Evolutionary conservation across 2,888 invertebrate genomes (phyloP).

Genomic region (Eristalis intricaria): DNA sequence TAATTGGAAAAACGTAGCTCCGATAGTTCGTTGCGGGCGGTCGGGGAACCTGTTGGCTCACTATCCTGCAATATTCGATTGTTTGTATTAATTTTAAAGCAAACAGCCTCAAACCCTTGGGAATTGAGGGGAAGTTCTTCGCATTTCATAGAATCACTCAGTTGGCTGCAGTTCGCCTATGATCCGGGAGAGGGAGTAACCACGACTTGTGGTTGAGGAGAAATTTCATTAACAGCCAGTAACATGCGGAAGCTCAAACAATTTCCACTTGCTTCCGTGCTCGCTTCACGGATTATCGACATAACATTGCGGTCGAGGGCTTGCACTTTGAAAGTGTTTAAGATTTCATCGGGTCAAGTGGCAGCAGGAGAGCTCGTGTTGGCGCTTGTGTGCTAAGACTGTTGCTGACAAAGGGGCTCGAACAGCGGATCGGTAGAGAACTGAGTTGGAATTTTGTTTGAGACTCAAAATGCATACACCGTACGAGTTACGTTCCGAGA

Average conservation of each 20-base stretch:
- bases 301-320: slow-evolving; percentile 26
- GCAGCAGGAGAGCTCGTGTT: neutral
- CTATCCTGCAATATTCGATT: neutral
- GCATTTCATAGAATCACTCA: slow-evolving; percentile 44
- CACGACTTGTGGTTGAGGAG: slow-evolving; percentile 14
- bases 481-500: no score
- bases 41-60: neutral
- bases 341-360: neutral
- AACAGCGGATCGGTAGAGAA: neutral
- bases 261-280: slow-evolving; percentile 35
- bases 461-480: no score
- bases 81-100: slow-evolving; percentile 36
- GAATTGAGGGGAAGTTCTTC: slow-evolving; percentile 8
- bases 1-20: slow-evolving; percentile 28
- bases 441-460: neutral
- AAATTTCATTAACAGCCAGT: slow-evolving; percentile 42
- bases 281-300: slow-evolving; percentile 41
- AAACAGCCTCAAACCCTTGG: slow-evolving; percentile 22
- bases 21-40: neutral
- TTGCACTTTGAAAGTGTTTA: neutral
- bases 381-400: neutral
- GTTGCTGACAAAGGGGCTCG: neutral
- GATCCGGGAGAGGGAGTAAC: neutral
- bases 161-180: neutral
- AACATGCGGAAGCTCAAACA: slow-evolving; percentile 11